Evolutionary conservation across 2,888 invertebrate species (phyloP), one percentile per base, ranked within the genome.

Genomic region (Lamellibrachia columna): DNA sequence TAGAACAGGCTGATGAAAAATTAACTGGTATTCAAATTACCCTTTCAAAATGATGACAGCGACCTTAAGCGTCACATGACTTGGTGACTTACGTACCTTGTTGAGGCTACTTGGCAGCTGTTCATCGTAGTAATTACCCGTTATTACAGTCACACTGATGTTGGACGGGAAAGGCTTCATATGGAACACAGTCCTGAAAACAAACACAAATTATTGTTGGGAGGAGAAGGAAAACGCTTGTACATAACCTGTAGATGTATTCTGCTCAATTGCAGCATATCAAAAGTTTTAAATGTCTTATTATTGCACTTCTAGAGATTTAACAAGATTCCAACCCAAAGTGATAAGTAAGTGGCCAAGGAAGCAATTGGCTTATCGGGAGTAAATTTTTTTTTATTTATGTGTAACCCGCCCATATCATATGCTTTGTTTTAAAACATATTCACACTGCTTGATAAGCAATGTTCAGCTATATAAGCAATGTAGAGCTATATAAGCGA

Each of bases 91-190:
- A 40, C 93, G 28, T 93, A 96, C 96, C 95, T 96, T 95, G 92
- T 96, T 96, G 55, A 96, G 93, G 53, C 94, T 93, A 91, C 95
- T 95, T 53, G 96, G 95, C 93, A 96, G 95, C 92, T 95, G 95
- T 93, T 96, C 95, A 94, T 96, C 96, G 93, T 96, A 96, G 92
- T 96, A 95, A 93, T 96, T 96, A 3, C 96, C 96, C 55, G 95
- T 96, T 91, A 96, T 94, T 15, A 96, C 95, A 1, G 96, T 96
- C 3, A 96, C 95, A 7, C 95, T 95, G 7, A 96, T 95, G 94
- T 96, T 96, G 40, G 93, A 92, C 8, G 96, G 95, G 92, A 96
- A 94, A n/a, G 94, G 93, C 92, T 95, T 95, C 91, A 96, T 94
- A 92, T 94, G 95, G 92, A 95, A 94, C 22, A 95, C 93, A 28